Percentiles rank a stretch among this genome's conserved stretches.
Evolutionary conservation across 2,113 vertebrate genomes (phyloP).

Genomic region (Syngnathus typhle): DNA sequence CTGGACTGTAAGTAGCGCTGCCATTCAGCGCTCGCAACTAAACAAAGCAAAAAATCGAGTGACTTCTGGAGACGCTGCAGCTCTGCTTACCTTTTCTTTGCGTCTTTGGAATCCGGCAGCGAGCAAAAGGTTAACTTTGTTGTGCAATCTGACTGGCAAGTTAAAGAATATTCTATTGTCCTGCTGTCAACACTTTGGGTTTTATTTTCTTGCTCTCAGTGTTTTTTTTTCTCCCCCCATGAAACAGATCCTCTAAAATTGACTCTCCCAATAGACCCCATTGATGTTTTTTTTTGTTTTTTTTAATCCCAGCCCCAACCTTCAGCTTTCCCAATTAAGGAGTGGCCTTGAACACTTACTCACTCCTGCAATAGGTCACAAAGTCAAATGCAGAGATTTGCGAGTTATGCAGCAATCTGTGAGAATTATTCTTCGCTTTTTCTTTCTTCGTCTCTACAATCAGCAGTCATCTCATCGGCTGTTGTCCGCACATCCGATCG

Average conservation of each 20-base stretch:
- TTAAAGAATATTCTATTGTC: background rate
- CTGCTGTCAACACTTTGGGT: background rate
- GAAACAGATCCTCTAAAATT: constrained; percentile 1
- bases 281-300: constrained; percentile 10
- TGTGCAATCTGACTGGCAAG: no score
- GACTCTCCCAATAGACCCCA: background rate
- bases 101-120: no score
- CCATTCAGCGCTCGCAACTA: no score
- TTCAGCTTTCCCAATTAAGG: constrained; percentile 38
- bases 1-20: constrained; percentile 82
- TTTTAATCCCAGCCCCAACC: background rate
- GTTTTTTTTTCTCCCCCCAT: background rate
- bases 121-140: no score
- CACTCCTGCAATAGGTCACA: constrained; percentile 41
- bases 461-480: no score
- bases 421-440: no score
- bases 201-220: background rate
- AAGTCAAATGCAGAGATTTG: constrained; percentile 40
- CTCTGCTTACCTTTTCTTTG: no score
- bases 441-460: no score
- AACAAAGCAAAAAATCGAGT: no score
- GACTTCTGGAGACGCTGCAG: no score
- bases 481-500: no score
- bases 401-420: background rate
- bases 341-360: constrained; percentile 21